phyloP scores from a whole-genome alignment of 1,140 invertebrate species.

The Diachasma alloeum region DNA sequence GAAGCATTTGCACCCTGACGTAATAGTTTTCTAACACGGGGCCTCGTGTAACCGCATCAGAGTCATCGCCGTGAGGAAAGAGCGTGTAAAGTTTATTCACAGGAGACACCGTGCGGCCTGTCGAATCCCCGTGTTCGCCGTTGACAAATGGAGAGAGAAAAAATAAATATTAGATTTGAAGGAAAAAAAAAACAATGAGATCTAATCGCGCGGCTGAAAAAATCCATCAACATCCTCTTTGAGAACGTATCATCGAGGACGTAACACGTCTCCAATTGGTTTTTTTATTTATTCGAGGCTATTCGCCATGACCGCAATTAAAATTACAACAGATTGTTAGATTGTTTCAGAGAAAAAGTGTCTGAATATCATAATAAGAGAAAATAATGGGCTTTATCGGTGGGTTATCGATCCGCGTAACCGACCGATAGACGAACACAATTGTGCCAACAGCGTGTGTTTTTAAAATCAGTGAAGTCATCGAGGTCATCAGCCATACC shows the following conservation, averaged over 20 bases:
- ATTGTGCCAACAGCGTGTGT: neutral
- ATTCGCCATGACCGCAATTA: slow-evolving; percentile 30
- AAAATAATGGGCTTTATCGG: slow-evolving; percentile 13
- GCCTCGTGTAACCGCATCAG: neutral
- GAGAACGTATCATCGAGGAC: neutral
- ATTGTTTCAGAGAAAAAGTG: neutral
- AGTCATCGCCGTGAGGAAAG: neutral
- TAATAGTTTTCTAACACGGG: slow-evolving; percentile 6
- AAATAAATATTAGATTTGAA: neutral
- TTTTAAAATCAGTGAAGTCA: slow-evolving; percentile 13
- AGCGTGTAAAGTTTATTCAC: neutral
- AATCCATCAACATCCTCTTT: neutral
- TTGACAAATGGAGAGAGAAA: neutral
- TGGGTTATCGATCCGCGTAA: slow-evolving; percentile 22
- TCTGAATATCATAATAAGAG: neutral
- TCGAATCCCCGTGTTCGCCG: neutral
- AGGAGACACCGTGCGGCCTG: neutral
- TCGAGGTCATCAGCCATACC: neutral
- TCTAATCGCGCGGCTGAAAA: neutral
- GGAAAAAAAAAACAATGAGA: neutral
- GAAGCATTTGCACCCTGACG: slow-evolving; percentile 11
- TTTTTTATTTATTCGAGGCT: slow-evolving; percentile 8
- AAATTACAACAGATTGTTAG: slow-evolving; percentile 21
- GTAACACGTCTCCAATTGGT: neutral
- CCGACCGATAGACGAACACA: neutral